These are phyloP conservation scores for Prionace glauca DNA, from an alignment of 2,797 vertebrate species.

Conservation along the genomic window DNA sequence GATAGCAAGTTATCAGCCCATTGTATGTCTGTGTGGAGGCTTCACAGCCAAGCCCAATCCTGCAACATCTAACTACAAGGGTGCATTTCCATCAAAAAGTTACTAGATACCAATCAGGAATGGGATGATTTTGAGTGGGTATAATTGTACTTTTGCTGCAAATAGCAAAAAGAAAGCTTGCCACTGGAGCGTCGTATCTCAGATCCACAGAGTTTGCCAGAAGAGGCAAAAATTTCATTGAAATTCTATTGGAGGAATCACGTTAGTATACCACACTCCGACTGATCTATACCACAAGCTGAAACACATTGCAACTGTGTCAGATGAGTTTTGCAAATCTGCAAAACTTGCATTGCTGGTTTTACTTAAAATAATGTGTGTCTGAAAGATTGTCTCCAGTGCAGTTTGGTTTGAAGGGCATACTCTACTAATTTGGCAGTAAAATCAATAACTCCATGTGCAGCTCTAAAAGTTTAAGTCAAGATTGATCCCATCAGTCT, in stretches of 20 bases:
- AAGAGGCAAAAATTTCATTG: not conserved
- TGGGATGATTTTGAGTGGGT: not conserved
- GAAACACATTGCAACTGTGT: not conserved
- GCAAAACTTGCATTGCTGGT: not conserved
- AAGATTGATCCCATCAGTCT: not conserved
- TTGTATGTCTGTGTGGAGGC: too few species aligned
- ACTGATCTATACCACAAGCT: not conserved
- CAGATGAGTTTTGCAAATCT: not conserved
- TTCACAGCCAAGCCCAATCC: not conserved
- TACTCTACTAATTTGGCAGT: not conserved
- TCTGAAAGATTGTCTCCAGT: not conserved
- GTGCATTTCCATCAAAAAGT: not conserved
- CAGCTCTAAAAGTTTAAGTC: not conserved
- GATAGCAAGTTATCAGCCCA: not conserved
- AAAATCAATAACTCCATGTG: not conserved
- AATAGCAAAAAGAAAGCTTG: not conserved
- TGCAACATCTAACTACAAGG: not conserved
- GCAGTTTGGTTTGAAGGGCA: not conserved
- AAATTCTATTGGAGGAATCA: not conserved
- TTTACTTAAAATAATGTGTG: not conserved
- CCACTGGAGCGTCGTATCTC: not conserved
- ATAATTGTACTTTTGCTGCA: not conserved
- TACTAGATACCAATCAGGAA: not conserved
- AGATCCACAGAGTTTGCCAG: not conserved
- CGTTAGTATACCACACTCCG: not conserved